These are phyloP conservation scores for Oryctes rhinoceros DNA, from an alignment of 1,140 invertebrate species.

Conservation along the genomic window DNA sequence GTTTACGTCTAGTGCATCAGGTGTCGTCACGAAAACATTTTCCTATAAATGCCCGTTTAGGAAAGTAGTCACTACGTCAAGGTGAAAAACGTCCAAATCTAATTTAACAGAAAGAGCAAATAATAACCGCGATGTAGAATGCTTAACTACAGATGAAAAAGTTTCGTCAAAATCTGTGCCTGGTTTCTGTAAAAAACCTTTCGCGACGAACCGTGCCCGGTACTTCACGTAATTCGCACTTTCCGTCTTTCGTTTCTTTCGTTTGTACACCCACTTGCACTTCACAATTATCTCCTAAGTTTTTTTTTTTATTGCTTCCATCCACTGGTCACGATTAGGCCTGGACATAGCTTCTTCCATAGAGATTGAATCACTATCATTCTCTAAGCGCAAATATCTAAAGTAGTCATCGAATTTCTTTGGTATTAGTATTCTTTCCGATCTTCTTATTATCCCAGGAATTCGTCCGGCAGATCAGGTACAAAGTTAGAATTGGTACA, in stretches of 20 bases:
- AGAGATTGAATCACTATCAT: constrained; percentile 10
- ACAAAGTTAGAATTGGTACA: no score
- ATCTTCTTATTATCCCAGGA: constrained; percentile 38
- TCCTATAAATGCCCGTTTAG: constrained; percentile 58
- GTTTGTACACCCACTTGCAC: constrained; percentile 60
- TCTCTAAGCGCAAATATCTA: constrained; percentile 40
- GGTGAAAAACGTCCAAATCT: constrained; percentile 52
- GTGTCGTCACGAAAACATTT: constrained; percentile 45
- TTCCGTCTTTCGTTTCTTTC: constrained; percentile 55
- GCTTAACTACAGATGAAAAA: no score
- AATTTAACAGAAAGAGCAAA: constrained; percentile 56
- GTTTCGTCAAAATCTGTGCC: constrained; percentile 58
- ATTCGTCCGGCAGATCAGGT: no score
- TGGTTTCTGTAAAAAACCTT: constrained; percentile 59
- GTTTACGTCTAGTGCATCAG: constrained; percentile 44
- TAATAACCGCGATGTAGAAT: constrained; percentile 57
- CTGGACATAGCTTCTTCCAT: constrained; percentile 15
- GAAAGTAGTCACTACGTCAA: no score
- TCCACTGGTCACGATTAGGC: constrained; percentile 17
- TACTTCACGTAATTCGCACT: constrained; percentile 52
- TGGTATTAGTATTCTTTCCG: constrained; percentile 44
- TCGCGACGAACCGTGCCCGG: constrained; percentile 62
- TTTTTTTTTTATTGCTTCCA: constrained; percentile 21
- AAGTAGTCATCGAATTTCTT: constrained; percentile 47
- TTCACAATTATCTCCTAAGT: constrained; percentile 48